Conservation (phyloP, 2,888 invertebrate species). For the Mesoligia furuncula region DNA sequence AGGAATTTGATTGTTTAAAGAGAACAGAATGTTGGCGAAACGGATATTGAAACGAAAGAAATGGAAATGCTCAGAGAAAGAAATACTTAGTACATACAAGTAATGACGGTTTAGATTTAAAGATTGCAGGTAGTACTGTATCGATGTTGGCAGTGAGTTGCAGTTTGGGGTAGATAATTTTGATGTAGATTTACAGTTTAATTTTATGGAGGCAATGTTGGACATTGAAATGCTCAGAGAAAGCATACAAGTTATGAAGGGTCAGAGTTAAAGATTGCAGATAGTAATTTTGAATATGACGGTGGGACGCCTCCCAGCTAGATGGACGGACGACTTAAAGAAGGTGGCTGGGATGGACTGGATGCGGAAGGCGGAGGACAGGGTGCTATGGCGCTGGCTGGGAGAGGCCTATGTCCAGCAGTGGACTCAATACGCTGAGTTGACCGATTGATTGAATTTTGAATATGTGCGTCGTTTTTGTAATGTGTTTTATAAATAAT, state of each 20-base stretch:
- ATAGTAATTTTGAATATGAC: too few species aligned
- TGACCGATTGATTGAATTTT: too few species aligned
- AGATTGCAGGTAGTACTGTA: background rate
- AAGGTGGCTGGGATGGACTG: too few species aligned
- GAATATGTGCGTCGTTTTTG: too few species aligned
- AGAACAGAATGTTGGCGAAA: background rate
- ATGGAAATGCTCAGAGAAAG: background rate
- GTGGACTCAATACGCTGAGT: too few species aligned
- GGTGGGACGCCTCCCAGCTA: too few species aligned
- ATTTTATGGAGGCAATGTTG: background rate
- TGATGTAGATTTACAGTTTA: constrained; percentile 51
- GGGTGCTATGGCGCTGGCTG: too few species aligned
- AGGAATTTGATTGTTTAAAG: constrained; percentile 1
- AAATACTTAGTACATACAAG: background rate
- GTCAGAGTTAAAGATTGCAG: background rate
- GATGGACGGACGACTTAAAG: too few species aligned
- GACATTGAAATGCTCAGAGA: background rate
- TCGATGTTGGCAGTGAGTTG: background rate
- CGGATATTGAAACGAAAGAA: background rate
- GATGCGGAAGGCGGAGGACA: too few species aligned
- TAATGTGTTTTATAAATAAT: background rate
- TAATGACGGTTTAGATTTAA: background rate
- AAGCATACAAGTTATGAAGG: background rate
- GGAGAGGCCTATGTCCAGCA: too few species aligned
- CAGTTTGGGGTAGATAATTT: constrained; percentile 43